These are phyloP conservation scores for Trichechus manatus DNA, from an alignment of 2,113 vertebrate genomes.

Conservation along the genomic window DNA sequence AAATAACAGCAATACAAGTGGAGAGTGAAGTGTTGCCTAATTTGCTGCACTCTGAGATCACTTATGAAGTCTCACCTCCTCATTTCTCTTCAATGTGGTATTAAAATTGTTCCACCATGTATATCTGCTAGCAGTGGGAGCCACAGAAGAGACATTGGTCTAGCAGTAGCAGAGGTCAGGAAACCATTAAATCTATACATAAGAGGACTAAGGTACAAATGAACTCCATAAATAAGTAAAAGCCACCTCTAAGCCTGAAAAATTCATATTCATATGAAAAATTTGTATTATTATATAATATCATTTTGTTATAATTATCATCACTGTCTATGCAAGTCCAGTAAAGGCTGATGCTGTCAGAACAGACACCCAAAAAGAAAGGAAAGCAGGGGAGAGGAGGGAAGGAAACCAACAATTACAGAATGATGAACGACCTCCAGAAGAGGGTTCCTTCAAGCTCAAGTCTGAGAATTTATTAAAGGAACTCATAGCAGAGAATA, in stretches of 20 bases:
- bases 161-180: neutral
- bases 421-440: neutral
- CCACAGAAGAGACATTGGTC: neutral
- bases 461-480: constrained; percentile 7
- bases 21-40: neutral
- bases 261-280: neutral
- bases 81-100: neutral
- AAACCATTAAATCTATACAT: neutral
- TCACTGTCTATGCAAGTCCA: neutral
- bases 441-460: neutral
- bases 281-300: neutral
- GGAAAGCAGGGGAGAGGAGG: neutral
- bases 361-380: neutral
- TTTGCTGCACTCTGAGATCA: neutral
- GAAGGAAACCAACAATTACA: neutral
- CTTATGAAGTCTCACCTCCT: neutral
- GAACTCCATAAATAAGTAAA: neutral
- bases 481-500: neutral
- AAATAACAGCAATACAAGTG: neutral
- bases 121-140: neutral
- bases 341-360: neutral
- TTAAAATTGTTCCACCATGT: neutral
- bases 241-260: neutral
- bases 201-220: neutral
- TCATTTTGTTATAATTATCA: neutral